Evolutionary conservation across 1,140 invertebrate genomes (phyloP), one percentile per base, ranked within the genome.

Genomic region (Leucophenga varia): DNA sequence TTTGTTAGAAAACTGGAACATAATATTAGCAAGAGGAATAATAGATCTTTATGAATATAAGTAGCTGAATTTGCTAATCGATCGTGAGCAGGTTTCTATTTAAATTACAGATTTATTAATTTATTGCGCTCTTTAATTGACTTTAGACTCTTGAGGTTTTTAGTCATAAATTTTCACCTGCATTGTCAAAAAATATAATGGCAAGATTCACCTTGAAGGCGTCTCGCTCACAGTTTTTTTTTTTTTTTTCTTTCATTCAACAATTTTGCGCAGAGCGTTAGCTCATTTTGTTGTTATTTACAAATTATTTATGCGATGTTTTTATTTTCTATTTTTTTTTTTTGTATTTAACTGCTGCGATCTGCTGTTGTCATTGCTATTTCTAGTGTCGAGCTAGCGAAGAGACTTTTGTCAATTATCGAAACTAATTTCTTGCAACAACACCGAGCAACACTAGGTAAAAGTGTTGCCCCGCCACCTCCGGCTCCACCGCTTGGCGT

Each of bases 151-250:
- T 30, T 20, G 12, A 17, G 36, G 47, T 32, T 54, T 43, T 30
- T 20, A 10, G 31, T 43, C 34, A 63, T 61, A 59, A 63, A 59
- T 63, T 63, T 63, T 52, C 59, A 61, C 54, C 57, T 61, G 59
- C 51, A 54, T 47, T 53, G 48, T 40, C 55, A 47, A 47, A 61
- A 49, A 57, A 50, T 49, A 54, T 57, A 61, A 61, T 61, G 59
- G 59, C 59, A 61, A 48, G 44, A 58, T 61, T 61, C 59, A 61
- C 59, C 59, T 61, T 61, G 59, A 61, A 54, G 39, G 25, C 48
- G 52, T 55, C 47, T 36, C 30, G 21, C 47, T 43, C 35, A 42
- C 48, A 44, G 41, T 43, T 37, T 57, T 56, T 38, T 37, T 42
- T 43, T 49, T 32, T 49, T n/a, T n/a, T n/a, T n/a, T n/a, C n/a